These are phyloP conservation scores for Scalopus aquaticus DNA, from an alignment of 2,113 vertebrate species.

Conservation along the genomic window DNA sequence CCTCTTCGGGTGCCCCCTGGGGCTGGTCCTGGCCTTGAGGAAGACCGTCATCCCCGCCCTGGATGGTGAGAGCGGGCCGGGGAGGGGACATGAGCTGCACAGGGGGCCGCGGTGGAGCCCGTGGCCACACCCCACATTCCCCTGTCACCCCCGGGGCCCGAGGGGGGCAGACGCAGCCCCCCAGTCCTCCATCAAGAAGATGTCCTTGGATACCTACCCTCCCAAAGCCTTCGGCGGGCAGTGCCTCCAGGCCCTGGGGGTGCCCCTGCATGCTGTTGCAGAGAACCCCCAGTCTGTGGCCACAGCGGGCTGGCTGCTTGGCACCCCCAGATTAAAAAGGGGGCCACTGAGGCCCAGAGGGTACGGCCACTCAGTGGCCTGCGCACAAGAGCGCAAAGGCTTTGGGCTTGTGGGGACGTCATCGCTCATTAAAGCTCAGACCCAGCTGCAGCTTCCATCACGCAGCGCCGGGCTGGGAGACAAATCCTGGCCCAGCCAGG, in stretches of 20 bases:
- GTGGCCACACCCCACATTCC: background rate
- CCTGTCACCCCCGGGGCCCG: background rate
- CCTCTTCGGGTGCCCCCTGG: slow-evolving; percentile 96
- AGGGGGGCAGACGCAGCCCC: background rate
- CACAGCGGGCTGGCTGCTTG: no score
- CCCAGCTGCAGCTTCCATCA: no score
- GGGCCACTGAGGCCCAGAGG: background rate
- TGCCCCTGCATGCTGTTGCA: background rate
- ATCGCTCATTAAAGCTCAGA: background rate
- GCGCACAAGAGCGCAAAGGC: background rate
- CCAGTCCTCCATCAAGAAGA: background rate
- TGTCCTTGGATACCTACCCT: no score
- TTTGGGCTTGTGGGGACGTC: background rate
- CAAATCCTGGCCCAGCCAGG: no score
- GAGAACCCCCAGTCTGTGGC: no score
- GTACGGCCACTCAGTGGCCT: background rate
- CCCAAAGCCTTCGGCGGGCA: no score
- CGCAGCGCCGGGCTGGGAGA: no score
- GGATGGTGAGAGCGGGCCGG: slow-evolving; percentile 88
- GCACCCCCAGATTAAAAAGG: no score
- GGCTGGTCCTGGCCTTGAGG: slow-evolving; percentile 95
- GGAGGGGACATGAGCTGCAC: background rate
- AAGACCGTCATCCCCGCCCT: slow-evolving; percentile 96
- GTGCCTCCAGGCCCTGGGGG: no score
- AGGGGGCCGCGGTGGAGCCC: background rate